A percentile compares a stretch with the other conserved stretches of the same genome.
These are phyloP conservation scores for Physeter macrocephalus DNA, from an alignment of 2,113 vertebrate species.

Conservation along the genomic window DNA sequence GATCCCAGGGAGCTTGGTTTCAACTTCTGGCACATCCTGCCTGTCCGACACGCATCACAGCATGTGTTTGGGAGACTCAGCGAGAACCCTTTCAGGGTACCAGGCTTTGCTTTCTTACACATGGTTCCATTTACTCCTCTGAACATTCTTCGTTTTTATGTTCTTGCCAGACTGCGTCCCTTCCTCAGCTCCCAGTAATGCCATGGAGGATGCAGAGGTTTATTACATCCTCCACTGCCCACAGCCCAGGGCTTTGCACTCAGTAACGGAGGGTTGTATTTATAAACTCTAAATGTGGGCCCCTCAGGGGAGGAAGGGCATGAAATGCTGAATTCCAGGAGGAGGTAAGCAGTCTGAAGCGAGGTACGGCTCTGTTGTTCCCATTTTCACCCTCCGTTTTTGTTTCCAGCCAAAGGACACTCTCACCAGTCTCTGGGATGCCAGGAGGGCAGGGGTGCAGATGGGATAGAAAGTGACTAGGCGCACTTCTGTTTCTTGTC, in stretches of 20 bases:
- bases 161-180: neutral
- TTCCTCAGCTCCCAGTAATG: neutral
- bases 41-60: neutral
- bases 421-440: neutral
- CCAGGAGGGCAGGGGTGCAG: neutral
- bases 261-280: neutral
- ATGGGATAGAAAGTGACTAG: neutral
- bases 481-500: slow-evolving; percentile 5
- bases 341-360: neutral
- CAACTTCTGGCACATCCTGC: fast-evolving
- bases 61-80: neutral
- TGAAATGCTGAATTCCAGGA: neutral
- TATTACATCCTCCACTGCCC: neutral
- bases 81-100: neutral
- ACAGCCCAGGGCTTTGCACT: neutral
- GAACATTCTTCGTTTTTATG: neutral
- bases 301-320: neutral
- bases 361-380: neutral
- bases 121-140: neutral
- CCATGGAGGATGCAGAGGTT: neutral
- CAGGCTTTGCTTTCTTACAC: neutral
- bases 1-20: neutral
- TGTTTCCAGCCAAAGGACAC: neutral
- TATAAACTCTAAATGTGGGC: neutral
- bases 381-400: neutral